Evolutionary conservation across 2,888 invertebrate species (phyloP).

Genomic region (Panorpa germanica): DNA sequence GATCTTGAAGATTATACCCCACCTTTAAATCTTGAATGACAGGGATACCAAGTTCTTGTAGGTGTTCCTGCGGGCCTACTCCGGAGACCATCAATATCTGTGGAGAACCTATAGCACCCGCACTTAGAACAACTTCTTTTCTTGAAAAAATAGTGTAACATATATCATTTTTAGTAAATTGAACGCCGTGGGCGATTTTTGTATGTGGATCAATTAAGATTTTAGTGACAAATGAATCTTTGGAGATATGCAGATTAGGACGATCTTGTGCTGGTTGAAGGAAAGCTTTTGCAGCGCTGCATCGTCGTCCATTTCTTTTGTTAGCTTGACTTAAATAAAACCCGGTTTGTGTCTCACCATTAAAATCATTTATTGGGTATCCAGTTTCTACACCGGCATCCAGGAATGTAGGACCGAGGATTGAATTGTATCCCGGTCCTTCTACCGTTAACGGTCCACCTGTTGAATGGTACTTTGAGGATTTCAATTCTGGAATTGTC

Average conservation of each 20-base stretch:
- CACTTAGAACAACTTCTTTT: constrained; percentile 72
- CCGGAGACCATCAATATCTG: constrained; percentile 86
- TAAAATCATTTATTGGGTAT: constrained; percentile 69
- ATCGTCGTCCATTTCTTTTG: constrained; percentile 56
- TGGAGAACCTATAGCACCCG: constrained; percentile 82
- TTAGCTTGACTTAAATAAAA: constrained; percentile 73
- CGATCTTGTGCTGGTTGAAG: constrained; percentile 56
- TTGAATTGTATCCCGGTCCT: constrained; percentile 71
- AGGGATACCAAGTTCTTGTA: constrained; percentile 47
- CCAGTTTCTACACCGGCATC: constrained; percentile 68
- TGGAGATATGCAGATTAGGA: constrained; percentile 60
- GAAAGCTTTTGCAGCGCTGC: constrained; percentile 79
- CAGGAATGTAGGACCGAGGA: constrained; percentile 63
- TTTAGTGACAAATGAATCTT: constrained; percentile 61
- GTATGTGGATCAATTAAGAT: constrained; percentile 53
- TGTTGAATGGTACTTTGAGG: constrained; percentile 45
- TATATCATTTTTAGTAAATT: constrained; percentile 55
- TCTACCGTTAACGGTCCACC: constrained; percentile 67
- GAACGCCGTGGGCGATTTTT: constrained; percentile 61
- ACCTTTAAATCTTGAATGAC: constrained; percentile 57
- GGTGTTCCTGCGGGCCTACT: constrained; percentile 51
- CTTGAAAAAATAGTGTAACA: constrained; percentile 50
- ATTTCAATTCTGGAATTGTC: constrained; percentile 62
- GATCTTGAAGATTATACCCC: constrained; percentile 73
- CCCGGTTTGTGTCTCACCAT: constrained; percentile 60